Evolutionary conservation across 2,888 invertebrate species (phyloP), one percentile per base, ranked within the genome.

Genomic region (Nymphalis c-album): DNA sequence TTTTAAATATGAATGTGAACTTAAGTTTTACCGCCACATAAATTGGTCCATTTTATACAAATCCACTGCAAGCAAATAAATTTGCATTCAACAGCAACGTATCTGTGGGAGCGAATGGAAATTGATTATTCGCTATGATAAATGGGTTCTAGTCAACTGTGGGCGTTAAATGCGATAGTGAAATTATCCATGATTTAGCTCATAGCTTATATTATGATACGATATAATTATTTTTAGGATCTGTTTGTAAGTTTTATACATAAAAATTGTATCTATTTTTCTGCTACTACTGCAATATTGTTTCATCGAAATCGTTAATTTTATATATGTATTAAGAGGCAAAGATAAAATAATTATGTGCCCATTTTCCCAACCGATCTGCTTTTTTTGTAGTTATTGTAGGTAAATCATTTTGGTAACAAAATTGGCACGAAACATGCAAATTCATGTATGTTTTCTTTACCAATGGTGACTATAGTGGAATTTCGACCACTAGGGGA

Each of bases 111-210:
- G 60, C 60, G 61, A 61, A 18, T 66, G 60, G 61, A 66, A 66
- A 66, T 66, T 66, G 66, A 66, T 66, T 61, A 66, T 66, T 61
- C 64, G 40, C 8, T 66, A 66, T 61, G 66, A 66, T 66, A 66
- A 66, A 66, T 66, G 66, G 60, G 40, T 61, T 47, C 61, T 55
- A 66, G 60, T 61, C 60, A 55, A 61, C 55, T 66, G 66, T 66
- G 61, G 61, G 66, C 61, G 66, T 61, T 57, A 61, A 66, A 66
- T 61, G 57, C 55, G 60, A 61, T 61, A 61, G 66, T 57, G 35
- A 66, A 66, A 66, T 66, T 61, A 66, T 66, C 61, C 66, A 47
- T 40, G 57, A 35, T 47, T 57, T 40, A 48, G 48, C 40, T 57
- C 40, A n/a, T 18, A 35, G 57, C 18, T 57, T 40, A 40, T 40